Base-by-base conservation (phyloP, 2,797 vertebrate species). In the Lacerta bilineata region DNA sequence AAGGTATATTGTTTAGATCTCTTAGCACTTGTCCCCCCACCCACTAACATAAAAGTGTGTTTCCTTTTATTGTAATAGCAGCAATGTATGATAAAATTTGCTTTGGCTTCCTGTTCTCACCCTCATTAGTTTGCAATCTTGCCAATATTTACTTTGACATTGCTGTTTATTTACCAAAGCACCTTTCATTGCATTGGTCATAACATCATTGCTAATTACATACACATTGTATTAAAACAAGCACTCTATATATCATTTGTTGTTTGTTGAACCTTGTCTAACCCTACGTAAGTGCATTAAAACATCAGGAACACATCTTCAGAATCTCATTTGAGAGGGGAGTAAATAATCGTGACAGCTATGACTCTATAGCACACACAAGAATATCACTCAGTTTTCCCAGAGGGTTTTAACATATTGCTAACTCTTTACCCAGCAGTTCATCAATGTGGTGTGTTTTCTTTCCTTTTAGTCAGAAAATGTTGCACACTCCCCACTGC, bases 241-340 rank as follows among this genome's bases (percentile, higher is more conserved):
- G 10, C 27, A 0, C 39, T 92, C 90, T 95, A 95, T 95, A 93
- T 95, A 94, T 92, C 95, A 95, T 97, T 97, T 97, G 96, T 96
- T 97, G 95, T 97, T 97, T 97, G 95, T 95, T 96, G 91, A 97
- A 96, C 90, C 96, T 96, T 94, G 61, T 81, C 95, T 96, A 95
- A 95, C 95, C 95, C 95, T 82, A 69, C 86, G 88, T 23, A 87
- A 96, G 96, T 95, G 93, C 95, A 92, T 97, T 96, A 90, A 93
- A 88, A 92, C 90, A 88, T 91, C 93, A 87, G 86, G 82, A 92
- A 84, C 0, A 0, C 2, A 9, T 76, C 69, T 89, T 87, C 66
- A 86, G 91, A 87, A 5, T 25, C 88, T 79, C 0, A 2, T 88
- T 82, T 88, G 80, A 79, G 77, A 85, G 84, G 96, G 95, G 96